Conservation (phyloP, 2,113 vertebrate genomes). For the Panthera leo region DNA sequence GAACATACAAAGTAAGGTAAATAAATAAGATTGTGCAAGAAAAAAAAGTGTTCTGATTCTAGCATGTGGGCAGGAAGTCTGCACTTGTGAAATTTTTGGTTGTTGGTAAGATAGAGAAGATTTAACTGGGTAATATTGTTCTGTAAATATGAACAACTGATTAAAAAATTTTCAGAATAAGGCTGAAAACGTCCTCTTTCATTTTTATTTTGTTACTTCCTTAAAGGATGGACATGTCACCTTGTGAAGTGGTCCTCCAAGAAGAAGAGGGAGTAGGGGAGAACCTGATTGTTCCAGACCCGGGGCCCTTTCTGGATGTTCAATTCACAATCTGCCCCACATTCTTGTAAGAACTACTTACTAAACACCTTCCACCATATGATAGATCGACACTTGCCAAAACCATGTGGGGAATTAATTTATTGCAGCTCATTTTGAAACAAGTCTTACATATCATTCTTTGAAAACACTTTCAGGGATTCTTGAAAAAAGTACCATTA, state of each 20-base stretch:
- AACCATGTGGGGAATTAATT: background rate
- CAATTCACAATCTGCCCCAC: background rate
- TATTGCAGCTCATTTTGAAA: background rate
- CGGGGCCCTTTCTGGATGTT: background rate
- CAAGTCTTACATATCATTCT: background rate
- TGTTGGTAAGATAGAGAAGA: background rate
- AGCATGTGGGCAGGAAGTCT: background rate
- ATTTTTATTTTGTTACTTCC: background rate
- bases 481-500: background rate
- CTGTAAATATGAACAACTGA: background rate
- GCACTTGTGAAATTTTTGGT: background rate
- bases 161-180: background rate
- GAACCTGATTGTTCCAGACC: background rate
- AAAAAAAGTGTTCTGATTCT: background rate
- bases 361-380: background rate
- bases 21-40: background rate
- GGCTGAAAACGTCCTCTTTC: background rate
- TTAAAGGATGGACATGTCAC: background rate
- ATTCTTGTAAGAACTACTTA: background rate
- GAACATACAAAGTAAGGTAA: background rate
- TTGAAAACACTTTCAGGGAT: conserved; percentile 18
- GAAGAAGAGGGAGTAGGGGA: background rate
- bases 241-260: background rate
- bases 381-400: background rate
- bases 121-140: background rate